A percentile compares a stretch with the other conserved stretches of the same genome.
Evolutionary conservation across 1,140 invertebrate species (phyloP).

Genomic region (Halictus rubicundus): DNA sequence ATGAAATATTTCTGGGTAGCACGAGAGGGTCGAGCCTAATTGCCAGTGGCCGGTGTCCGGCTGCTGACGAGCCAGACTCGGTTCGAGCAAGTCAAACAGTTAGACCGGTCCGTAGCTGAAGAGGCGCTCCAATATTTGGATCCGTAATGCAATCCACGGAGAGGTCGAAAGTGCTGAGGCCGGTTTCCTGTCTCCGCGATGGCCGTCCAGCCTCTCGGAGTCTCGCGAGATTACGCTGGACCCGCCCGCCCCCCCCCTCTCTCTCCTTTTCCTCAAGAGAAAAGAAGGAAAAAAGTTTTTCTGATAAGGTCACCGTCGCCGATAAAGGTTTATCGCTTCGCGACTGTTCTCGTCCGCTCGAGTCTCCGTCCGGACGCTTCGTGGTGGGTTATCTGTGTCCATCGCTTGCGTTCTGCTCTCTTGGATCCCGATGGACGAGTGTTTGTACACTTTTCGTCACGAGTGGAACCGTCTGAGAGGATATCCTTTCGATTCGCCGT

Average conservation of each 20-base stretch:
- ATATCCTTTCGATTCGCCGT: too few species aligned
- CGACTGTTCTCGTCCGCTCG: background rate
- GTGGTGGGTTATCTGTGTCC: slow-evolving; percentile 12
- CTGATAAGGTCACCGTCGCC: background rate
- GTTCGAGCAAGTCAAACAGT: slow-evolving; percentile 63
- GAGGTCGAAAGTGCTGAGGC: slow-evolving; percentile 36
- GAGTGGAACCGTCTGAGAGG: too few species aligned
- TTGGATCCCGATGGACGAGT: background rate
- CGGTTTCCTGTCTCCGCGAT: background rate
- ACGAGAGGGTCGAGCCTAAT: background rate
- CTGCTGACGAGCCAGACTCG: slow-evolving; percentile 36
- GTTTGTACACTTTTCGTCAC: too few species aligned
- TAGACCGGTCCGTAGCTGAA: slow-evolving; percentile 38
- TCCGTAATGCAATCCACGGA: slow-evolving; percentile 57
- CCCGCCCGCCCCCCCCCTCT: too few species aligned
- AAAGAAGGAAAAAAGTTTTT: background rate
- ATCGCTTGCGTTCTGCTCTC: background rate
- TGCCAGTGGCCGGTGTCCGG: slow-evolving; percentile 1
- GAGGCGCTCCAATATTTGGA: slow-evolving; percentile 65
- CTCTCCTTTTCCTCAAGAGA: background rate
- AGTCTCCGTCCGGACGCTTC: background rate
- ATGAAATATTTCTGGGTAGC: too few species aligned
- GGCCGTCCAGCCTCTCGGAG: background rate
- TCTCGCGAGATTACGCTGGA: background rate
- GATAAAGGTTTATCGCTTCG: slow-evolving; percentile 40